phyloP scores from a whole-genome alignment of 1,140 invertebrate genomes.

The Cyrtorhinus lividipennis region DNA sequence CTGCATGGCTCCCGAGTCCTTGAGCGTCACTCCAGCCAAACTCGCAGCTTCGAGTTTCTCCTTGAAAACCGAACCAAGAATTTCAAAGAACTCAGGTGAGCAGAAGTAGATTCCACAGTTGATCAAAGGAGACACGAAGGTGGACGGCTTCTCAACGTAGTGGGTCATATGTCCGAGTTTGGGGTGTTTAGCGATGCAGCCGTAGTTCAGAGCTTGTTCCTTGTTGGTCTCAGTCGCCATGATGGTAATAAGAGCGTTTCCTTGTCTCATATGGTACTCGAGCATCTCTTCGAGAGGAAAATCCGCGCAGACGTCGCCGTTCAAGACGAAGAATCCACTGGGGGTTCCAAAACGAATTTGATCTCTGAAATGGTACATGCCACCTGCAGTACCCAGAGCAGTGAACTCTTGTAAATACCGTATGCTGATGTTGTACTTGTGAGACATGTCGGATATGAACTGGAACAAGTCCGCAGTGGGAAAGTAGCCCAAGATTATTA shows the following conservation, averaged over 20 bases:
- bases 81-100: slow-evolving; percentile 71
- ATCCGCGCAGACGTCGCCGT: slow-evolving; percentile 96
- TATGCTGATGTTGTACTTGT: slow-evolving; percentile 66
- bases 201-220: slow-evolving; percentile 85
- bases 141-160: slow-evolving; percentile 97
- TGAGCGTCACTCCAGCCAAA: slow-evolving; percentile 22
- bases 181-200: slow-evolving; percentile 79
- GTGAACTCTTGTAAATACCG: slow-evolving; percentile 92
- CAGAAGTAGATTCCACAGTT: slow-evolving; percentile 95
- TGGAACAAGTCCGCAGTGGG: slow-evolving; percentile 60
- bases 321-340: slow-evolving; percentile 85
- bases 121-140: slow-evolving; percentile 89
- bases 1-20: slow-evolving; percentile 60
- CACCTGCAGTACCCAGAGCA: slow-evolving; percentile 87
- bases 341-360: slow-evolving; percentile 72
- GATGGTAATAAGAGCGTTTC: slow-evolving; percentile 38
- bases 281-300: slow-evolving; percentile 82
- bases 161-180: slow-evolving; percentile 67
- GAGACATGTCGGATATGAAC: slow-evolving; percentile 73
- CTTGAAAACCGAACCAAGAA: slow-evolving; percentile 66
- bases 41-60: slow-evolving; percentile 30
- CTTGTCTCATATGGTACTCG: slow-evolving; percentile 54
- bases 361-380: slow-evolving; percentile 94
- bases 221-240: slow-evolving; percentile 81
- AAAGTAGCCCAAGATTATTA: slow-evolving; percentile 90